Evolutionary conservation across 2,888 invertebrate genomes (phyloP).

Genomic region (Parnassius orleans): DNA sequence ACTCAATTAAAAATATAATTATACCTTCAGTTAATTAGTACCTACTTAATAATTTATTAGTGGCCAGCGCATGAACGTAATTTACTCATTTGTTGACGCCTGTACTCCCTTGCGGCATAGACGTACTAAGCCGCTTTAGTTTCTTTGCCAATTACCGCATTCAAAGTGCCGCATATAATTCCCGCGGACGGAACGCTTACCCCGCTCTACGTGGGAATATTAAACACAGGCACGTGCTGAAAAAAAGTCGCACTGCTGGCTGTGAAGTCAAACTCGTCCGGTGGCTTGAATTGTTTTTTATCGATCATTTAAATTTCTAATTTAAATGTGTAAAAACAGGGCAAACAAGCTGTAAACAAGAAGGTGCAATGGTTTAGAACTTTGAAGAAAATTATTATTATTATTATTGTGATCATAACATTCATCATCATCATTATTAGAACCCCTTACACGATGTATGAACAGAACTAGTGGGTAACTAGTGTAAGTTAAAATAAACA

Average conservation of each 20-base stretch:
- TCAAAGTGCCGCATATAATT: slow-evolving; percentile 1
- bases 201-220: not conserved
- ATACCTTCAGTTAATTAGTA: not conserved
- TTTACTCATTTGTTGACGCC: slow-evolving; percentile 6
- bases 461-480: too few species aligned
- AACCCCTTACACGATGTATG: too few species aligned
- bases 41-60: slow-evolving; percentile 1
- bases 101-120: not conserved
- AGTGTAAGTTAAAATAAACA: too few species aligned
- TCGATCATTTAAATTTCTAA: not conserved
- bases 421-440: too few species aligned
- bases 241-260: not conserved
- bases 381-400: too few species aligned
- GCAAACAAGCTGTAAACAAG: not conserved
- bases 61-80: not conserved
- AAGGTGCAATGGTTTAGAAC: not conserved
- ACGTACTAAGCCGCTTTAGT: not conserved
- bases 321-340: not conserved
- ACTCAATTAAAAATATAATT: not conserved
- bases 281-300: not conserved
- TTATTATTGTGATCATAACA: too few species aligned
- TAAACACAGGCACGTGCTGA: not conserved
- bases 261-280: not conserved
- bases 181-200: not conserved
- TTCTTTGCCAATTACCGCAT: not conserved